These are phyloP conservation scores for Rhynchonycteris naso DNA, from an alignment of 2,797 vertebrate genomes.

Conservation along the genomic window DNA sequence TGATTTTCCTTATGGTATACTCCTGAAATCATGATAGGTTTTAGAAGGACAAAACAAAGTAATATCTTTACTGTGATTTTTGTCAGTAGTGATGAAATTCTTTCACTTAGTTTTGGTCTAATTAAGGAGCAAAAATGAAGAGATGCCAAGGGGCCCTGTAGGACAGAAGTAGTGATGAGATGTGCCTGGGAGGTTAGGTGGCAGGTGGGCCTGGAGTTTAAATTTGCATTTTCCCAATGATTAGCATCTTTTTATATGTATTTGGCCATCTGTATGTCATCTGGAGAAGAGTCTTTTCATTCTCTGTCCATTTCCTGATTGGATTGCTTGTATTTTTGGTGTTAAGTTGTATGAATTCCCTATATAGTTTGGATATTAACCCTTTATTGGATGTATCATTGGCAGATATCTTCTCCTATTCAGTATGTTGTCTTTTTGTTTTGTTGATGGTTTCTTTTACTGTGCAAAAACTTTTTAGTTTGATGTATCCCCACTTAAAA, in stretches of 20 bases:
- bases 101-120: not conserved
- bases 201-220: not conserved
- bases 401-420: not conserved
- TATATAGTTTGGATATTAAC: not conserved
- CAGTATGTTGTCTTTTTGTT: not conserved
- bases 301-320: not conserved
- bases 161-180: not conserved
- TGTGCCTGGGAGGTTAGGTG: not conserved
- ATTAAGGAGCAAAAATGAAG: not conserved
- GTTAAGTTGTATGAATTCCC: not conserved
- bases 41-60: not conserved
- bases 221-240: not conserved
- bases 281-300: not conserved
- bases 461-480: not conserved
- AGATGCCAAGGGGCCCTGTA: not conserved
- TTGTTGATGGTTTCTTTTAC: not conserved
- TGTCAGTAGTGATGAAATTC: not conserved
- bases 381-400: not conserved
- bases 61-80: not conserved
- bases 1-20: not conserved
- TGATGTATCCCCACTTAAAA: not conserved
- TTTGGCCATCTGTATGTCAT: not conserved
- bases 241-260: not conserved
- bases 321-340: not conserved
- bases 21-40: not conserved